A percentile compares a stretch with the other conserved stretches of the same genome.
phyloP scores from a whole-genome alignment of 2,113 vertebrate species.

The Axis porcinus region DNA sequence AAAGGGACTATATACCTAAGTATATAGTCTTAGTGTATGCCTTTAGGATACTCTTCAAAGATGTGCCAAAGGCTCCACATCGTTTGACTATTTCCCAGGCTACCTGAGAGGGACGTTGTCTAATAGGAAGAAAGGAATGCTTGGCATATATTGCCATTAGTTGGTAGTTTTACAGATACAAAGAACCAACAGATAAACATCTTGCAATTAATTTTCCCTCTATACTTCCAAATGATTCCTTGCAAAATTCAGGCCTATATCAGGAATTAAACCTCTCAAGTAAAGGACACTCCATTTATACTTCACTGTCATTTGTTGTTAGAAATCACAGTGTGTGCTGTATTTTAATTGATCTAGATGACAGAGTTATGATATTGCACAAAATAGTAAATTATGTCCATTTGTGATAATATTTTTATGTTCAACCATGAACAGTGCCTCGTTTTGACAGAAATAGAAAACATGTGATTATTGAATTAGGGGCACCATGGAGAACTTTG shows the following conservation, averaged over 20 bases:
- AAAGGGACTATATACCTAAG: neutral
- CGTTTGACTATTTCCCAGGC: neutral
- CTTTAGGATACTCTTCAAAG: neutral
- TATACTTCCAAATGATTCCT: neutral
- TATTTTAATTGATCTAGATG: conserved; percentile 21
- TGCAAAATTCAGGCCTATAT: neutral
- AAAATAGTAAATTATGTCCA: neutral
- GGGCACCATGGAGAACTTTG: conserved; percentile 5
- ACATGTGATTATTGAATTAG: conserved; percentile 31
- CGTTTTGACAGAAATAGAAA: conserved; percentile 16
- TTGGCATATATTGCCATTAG: neutral
- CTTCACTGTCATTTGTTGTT: neutral
- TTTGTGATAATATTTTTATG: neutral
- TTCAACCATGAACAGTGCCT: neutral
- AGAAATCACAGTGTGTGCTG: neutral
- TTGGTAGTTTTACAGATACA: neutral
- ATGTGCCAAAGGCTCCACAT: neutral
- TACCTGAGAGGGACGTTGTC: neutral
- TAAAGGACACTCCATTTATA: neutral
- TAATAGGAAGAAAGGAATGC: neutral
- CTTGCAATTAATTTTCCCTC: neutral
- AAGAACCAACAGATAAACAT: neutral
- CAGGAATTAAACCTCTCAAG: neutral
- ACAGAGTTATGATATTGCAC: neutral
- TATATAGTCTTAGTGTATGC: neutral